phyloP scores from a whole-genome alignment of 1,140 invertebrate genomes.

The Dolichoris vasculosae region DNA sequence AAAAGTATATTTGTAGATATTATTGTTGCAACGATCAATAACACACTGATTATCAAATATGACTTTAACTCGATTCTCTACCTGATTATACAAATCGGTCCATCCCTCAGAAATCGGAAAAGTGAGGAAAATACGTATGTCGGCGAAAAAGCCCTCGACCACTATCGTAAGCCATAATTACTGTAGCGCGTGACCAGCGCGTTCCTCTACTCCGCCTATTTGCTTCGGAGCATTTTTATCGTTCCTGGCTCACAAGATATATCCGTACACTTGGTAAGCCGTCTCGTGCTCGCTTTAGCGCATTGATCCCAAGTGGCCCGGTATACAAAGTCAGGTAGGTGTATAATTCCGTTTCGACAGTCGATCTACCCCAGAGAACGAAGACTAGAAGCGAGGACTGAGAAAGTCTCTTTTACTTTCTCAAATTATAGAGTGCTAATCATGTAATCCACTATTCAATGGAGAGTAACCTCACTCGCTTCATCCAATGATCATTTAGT shows the following conservation, averaged over 20 bases:
- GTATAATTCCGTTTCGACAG: slow-evolving; percentile 40
- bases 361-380: slow-evolving; percentile 19
- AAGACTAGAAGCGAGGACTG: background rate
- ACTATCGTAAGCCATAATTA: background rate
- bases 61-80: background rate
- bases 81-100: background rate
- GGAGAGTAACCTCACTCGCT: slow-evolving; percentile 25
- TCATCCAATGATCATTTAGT: background rate
- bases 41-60: too few relatives aligned
- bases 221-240: background rate
- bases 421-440: slow-evolving; percentile 46
- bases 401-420: slow-evolving; percentile 31
- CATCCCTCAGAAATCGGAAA: background rate
- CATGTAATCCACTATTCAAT: slow-evolving; percentile 30
- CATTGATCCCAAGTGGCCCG: slow-evolving; percentile 30
- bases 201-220: background rate
- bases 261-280: background rate
- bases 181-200: background rate
- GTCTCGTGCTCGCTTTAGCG: background rate
- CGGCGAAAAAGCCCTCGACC: background rate
- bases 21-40: too few relatives aligned
- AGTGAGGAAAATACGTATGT: background rate
- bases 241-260: background rate
- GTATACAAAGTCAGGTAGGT: slow-evolving; percentile 34
- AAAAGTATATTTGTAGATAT: too few relatives aligned